Evolutionary conservation across 2,888 invertebrate genomes (phyloP).

Genomic region (Lycia hirtaria): DNA sequence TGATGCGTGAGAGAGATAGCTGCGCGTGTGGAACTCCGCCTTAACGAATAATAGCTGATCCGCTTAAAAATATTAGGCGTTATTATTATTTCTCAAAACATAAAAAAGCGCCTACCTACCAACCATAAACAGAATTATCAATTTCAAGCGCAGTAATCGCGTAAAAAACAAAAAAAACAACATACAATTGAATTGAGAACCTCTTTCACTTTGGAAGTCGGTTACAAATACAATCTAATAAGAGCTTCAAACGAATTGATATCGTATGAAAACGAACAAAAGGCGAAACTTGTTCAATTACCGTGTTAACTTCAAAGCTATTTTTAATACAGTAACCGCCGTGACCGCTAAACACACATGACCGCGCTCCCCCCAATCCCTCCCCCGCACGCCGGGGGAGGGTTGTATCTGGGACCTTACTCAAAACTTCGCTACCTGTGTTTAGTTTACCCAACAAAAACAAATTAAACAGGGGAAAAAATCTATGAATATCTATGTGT

Average conservation of each 20-base stretch:
- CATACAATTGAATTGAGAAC: too few relatives aligned
- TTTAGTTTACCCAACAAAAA: conserved; percentile 18
- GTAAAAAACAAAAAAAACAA: too few relatives aligned
- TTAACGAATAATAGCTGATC: too few relatives aligned
- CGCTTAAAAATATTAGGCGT: too few relatives aligned
- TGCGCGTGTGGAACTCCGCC: too few relatives aligned
- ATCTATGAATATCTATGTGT: conserved; percentile 1
- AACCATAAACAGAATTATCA: too few relatives aligned
- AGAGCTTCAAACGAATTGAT: neutral
- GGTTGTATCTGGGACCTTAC: neutral
- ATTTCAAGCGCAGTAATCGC: too few relatives aligned
- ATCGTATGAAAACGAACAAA: neutral
- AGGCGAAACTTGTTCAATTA: neutral
- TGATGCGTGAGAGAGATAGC: too few relatives aligned
- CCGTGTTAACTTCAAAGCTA: neutral
- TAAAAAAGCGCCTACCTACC: too few relatives aligned
- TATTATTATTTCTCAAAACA: too few relatives aligned
- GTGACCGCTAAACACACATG: conserved; percentile 10
- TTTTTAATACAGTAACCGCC: neutral
- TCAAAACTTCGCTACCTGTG: conserved; percentile 13
- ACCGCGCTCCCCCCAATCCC: neutral
- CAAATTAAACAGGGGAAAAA: neutral
- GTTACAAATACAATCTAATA: too few relatives aligned
- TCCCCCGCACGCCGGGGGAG: conserved; percentile 1
- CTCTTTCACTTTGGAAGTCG: too few relatives aligned